Base-by-base conservation (phyloP, 1,140 invertebrate genomes). In the Samia ricini region DNA sequence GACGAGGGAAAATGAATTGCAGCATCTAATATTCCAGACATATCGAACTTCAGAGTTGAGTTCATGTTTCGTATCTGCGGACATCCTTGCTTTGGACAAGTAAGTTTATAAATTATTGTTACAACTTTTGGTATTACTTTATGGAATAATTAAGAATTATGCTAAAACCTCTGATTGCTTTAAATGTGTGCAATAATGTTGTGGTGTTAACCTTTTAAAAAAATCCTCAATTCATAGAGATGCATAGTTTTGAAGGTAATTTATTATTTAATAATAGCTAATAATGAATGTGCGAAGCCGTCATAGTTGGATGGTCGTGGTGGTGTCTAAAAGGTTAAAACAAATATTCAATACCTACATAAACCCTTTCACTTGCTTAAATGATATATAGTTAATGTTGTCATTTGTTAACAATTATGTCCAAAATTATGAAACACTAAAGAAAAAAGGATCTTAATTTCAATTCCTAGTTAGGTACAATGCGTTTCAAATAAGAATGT, bases 41-140 rank as follows among this genome's bases (percentile, higher is more conserved):
- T 95, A 96, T 74, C 92, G 93, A 22, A 92, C 94, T 64, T 96
- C 95, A 61, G 91, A 93, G 64, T 81, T 96, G 7, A 91, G 93
- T 68, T 91, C 94, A 51, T 93, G 94, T 57, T 96, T 95, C 79
- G 84, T 95, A 15, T 91, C 91, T 1, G 92, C 93, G 15, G 95
- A 96, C 71, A 92, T 96, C 52, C 89, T 96, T 6, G 95, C 95
- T 22, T 92, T 97, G 23, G 95, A 97, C 85, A 96, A 95, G 96
- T 97, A 91, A 74, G 68, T 58, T 63, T 48, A n/a, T 56, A 42
- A 33, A 19, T 49, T 22, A 57, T 33, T 56, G 15, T 56, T 20
- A 22, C 1, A 21, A 8, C 26, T 29, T 8, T 29, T 29, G 26
- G 26, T 5, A 29, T 29, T n/a, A n/a, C n/a, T n/a, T n/a, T n/a